phyloP scores from a whole-genome alignment of 2,888 invertebrate species.

The Byasa hedistus region DNA sequence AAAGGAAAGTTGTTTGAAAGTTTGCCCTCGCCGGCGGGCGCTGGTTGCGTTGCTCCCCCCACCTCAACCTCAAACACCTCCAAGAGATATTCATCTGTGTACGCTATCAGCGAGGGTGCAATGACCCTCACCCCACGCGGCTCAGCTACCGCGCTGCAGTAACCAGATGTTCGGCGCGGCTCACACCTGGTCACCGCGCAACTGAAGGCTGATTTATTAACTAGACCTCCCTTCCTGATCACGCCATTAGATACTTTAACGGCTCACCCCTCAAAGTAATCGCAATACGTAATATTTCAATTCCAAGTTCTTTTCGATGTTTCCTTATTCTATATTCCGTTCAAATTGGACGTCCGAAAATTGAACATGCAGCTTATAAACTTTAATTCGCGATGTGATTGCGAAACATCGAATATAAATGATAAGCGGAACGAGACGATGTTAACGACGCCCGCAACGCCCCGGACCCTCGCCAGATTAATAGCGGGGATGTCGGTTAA shows the following conservation, averaged over 20 bases:
- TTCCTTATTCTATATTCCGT: no score
- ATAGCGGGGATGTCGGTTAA: constrained; percentile 16
- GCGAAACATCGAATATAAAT: constrained; percentile 3
- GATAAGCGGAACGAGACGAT: constrained; percentile 7
- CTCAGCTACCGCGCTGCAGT: constrained; percentile 4
- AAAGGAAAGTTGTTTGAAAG: constrained; percentile 19
- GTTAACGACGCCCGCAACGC: constrained; percentile 13
- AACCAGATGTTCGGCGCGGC: constrained; percentile 6
- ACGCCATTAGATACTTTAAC: no score
- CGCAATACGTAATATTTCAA: no score
- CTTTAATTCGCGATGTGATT: no score
- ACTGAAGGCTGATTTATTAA: constrained; percentile 24
- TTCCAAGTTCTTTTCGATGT: no score
- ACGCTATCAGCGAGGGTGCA: constrained; percentile 19
- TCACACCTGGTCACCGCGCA: constrained; percentile 18
- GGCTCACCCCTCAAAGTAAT: no score
- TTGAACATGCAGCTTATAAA: no score
- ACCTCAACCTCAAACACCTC: neutral
- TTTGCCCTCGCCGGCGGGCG: neutral
- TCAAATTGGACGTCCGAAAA: no score
- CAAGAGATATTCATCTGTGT: constrained; percentile 16
- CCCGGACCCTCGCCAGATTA: constrained; percentile 9
- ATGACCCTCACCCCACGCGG: constrained; percentile 11
- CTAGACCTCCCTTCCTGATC: neutral
- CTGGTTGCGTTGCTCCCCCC: constrained; percentile 14